A percentile compares a stretch with the other conserved stretches of the same genome.
phyloP scores from a whole-genome alignment of 2,113 vertebrate species.

The Tichodroma muraria region DNA sequence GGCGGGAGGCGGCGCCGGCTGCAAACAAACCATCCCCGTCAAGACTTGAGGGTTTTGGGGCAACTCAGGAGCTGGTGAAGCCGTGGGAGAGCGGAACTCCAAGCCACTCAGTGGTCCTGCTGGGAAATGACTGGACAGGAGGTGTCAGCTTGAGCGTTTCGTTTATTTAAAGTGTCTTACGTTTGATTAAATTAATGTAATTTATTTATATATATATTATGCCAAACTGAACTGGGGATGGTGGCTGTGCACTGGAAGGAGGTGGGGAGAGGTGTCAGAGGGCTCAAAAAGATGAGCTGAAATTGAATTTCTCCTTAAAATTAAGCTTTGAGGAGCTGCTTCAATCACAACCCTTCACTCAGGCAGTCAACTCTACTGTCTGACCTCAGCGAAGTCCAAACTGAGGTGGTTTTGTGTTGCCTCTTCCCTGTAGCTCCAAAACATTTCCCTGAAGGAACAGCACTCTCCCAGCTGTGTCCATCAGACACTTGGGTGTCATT shows the following conservation, averaged over 20 bases:
- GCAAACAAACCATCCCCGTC: slow-evolving; percentile 82
- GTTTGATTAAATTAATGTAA: not conserved
- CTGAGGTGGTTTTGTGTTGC: not conserved
- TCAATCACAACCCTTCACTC: not conserved
- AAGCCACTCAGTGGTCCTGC: not conserved
- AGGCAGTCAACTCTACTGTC: not conserved
- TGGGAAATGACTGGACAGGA: not conserved
- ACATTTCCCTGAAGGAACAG: not conserved
- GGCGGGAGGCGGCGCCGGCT: no score
- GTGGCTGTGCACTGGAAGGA: not conserved
- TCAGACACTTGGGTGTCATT: not conserved
- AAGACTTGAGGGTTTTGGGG: slow-evolving; percentile 60
- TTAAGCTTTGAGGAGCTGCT: not conserved
- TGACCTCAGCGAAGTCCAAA: not conserved
- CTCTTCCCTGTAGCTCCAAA: not conserved
- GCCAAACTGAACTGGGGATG: not conserved
- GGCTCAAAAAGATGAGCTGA: not conserved
- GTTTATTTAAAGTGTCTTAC: slow-evolving; percentile 54
- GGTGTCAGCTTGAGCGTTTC: not conserved
- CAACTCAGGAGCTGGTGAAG: accelerated
- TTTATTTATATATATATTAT: slow-evolving; percentile 6
- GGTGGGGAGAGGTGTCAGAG: not conserved
- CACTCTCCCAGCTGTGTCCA: not conserved
- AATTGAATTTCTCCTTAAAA: not conserved
- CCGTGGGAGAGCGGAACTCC: accelerated